Conservation (phyloP, 2,888 invertebrate genomes). For the Neoscelio sp. region DNA sequence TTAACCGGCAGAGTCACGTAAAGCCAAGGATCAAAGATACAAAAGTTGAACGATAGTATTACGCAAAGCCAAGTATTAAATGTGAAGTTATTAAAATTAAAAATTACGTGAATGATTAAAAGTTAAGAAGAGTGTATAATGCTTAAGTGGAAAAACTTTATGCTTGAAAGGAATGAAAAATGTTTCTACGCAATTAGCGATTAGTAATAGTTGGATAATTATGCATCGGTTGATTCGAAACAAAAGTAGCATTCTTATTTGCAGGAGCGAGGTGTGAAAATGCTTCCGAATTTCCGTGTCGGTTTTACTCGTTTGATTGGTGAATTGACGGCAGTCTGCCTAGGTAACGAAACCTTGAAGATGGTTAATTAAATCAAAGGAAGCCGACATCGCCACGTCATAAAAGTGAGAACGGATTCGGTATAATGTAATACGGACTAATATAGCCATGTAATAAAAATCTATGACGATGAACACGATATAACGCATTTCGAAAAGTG, state of each 20-base stretch:
- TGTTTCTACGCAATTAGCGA: constrained; percentile 58
- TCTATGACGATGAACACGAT: constrained; percentile 71
- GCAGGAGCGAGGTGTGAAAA: constrained; percentile 67
- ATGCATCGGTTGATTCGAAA: not conserved
- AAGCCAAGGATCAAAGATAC: no score
- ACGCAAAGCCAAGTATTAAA: no score
- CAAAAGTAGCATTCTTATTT: constrained; percentile 46
- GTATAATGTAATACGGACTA: constrained; percentile 78
- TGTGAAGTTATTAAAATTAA: no score
- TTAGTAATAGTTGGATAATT: constrained; percentile 52
- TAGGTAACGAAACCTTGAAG: constrained; percentile 69
- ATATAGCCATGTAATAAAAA: constrained; percentile 80
- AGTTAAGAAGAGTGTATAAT: no score
- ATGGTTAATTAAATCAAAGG: constrained; percentile 82
- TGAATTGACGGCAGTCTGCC: constrained; percentile 62
- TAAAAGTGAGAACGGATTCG: constrained; percentile 79
- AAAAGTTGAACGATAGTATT: no score
- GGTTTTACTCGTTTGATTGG: constrained; percentile 64
- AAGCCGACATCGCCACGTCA: constrained; percentile 81
- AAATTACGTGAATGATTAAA: no score
- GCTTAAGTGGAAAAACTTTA: no score
- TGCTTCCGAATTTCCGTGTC: constrained; percentile 70
- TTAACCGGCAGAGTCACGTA: no score
- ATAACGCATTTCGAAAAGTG: constrained; percentile 60
- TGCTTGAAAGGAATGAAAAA: no score